Evolutionary conservation across 2,113 vertebrate species (phyloP).

Genomic region (Girardinichthys multiradiatus): DNA sequence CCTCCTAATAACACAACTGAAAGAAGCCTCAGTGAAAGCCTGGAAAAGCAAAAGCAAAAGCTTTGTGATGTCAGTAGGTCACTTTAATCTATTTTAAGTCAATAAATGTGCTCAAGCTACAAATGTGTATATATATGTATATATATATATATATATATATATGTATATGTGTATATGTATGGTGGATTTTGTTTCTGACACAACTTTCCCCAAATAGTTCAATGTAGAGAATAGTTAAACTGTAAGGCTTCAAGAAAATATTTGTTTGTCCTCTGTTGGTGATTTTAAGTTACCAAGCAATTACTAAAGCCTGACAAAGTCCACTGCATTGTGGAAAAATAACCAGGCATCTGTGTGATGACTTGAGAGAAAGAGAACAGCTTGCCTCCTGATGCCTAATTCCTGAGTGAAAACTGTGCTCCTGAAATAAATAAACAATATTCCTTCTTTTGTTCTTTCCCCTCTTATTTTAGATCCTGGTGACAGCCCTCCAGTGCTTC

Average conservation of each 20-base stretch:
- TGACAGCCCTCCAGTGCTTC: constrained; percentile 86
- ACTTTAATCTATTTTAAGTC: too few species aligned
- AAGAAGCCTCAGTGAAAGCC: too few species aligned
- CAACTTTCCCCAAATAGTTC: too few species aligned
- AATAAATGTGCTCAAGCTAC: too few species aligned
- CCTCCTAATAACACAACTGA: too few species aligned
- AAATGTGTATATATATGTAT: too few species aligned
- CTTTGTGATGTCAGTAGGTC: too few species aligned
- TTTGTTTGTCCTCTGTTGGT: too few species aligned
- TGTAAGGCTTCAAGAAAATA: neutral
- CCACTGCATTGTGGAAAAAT: neutral
- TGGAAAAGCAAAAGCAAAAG: too few species aligned
- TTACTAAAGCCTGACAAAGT: neutral
- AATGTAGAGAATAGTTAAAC: neutral
- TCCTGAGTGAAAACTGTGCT: neutral
- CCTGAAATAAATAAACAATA: neutral
- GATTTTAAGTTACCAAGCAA: neutral
- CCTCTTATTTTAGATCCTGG: constrained; percentile 80
- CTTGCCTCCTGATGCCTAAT: neutral
- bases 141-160: too few species aligned
- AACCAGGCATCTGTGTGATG: neutral
- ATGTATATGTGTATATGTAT: too few species aligned
- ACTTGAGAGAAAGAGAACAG: neutral
- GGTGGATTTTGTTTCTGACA: too few species aligned
- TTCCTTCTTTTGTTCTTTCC: neutral